Evolutionary conservation across 2,888 invertebrate species (phyloP).

Genomic region (Ferrisia virgata): DNA sequence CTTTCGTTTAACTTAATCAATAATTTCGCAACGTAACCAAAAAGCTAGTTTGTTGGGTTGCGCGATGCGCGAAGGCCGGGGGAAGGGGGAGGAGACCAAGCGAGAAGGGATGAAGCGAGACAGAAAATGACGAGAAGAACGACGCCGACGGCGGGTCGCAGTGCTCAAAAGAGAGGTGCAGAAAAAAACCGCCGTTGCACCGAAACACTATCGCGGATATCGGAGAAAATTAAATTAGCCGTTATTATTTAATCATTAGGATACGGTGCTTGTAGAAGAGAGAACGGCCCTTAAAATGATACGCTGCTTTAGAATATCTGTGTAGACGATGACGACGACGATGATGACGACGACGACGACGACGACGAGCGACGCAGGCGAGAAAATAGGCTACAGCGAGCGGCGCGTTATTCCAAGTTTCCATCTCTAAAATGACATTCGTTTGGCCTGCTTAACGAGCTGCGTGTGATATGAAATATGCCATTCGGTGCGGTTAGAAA

Average conservation of each 20-base stretch:
- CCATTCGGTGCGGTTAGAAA: background rate
- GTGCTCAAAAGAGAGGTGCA: background rate
- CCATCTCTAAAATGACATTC: slow-evolving; percentile 22
- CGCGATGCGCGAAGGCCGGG: background rate
- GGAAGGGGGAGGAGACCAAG: background rate
- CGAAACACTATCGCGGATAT: slow-evolving; percentile 1
- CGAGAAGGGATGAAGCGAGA: background rate
- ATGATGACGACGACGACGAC: background rate
- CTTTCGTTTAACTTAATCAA: slow-evolving; percentile 14
- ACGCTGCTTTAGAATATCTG: too few species aligned
- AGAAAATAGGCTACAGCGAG: slow-evolving; percentile 11
- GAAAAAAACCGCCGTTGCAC: slow-evolving; percentile 5
- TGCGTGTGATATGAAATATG: slow-evolving; percentile 25
- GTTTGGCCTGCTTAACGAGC: slow-evolving; percentile 32
- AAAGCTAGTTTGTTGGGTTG: background rate
- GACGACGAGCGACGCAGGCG: background rate
- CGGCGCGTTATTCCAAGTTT: slow-evolving; percentile 17
- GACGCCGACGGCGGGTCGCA: background rate
- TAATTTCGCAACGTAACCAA: slow-evolving; percentile 17
- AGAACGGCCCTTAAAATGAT: slow-evolving; percentile 18
- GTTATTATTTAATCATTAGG: slow-evolving; percentile 17
- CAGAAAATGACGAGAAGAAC: background rate
- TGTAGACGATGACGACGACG: background rate
- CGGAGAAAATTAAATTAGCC: slow-evolving; percentile 32
- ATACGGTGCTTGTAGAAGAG: slow-evolving; percentile 2